A percentile compares a stretch with the other conserved stretches of the same genome.
Conservation (phyloP, 2,797 vertebrate genomes). For the Tolypeutes matacus region DNA sequence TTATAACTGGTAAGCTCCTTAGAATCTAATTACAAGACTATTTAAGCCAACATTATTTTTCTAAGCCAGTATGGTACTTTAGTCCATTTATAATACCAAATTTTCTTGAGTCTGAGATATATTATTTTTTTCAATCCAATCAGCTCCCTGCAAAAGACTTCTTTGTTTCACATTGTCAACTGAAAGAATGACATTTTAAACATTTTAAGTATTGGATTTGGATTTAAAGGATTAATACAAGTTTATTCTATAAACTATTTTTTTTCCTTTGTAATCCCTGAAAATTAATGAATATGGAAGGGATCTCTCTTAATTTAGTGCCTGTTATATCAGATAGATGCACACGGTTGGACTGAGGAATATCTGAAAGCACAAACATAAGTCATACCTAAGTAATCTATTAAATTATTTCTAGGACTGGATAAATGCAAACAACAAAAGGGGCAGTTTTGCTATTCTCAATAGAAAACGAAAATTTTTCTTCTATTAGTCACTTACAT, state of each 20-base stretch:
- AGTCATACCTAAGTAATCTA: not conserved
- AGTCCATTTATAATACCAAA: not conserved
- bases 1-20: not conserved
- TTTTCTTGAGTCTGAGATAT: not conserved
- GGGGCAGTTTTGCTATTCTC: not conserved
- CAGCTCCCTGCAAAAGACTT: not conserved
- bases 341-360: not conserved
- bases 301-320: not conserved
- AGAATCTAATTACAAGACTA: not conserved
- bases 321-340: not conserved
- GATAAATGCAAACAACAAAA: not conserved
- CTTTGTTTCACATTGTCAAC: not conserved
- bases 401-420: not conserved
- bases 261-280: not conserved
- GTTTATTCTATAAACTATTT: not conserved
- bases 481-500: not conserved
- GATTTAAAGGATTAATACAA: not conserved
- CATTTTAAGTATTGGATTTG: not conserved
- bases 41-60: not conserved
- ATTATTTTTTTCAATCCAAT: not conserved
- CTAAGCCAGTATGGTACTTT: not conserved
- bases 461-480: not conserved
- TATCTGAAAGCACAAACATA: not conserved
- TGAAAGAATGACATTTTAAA: constrained; percentile 26
- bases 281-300: not conserved